Evolutionary conservation across 2,888 invertebrate genomes (phyloP), one percentile per base, ranked within the genome.

Genomic region (Meiosimyza decipiens): DNA sequence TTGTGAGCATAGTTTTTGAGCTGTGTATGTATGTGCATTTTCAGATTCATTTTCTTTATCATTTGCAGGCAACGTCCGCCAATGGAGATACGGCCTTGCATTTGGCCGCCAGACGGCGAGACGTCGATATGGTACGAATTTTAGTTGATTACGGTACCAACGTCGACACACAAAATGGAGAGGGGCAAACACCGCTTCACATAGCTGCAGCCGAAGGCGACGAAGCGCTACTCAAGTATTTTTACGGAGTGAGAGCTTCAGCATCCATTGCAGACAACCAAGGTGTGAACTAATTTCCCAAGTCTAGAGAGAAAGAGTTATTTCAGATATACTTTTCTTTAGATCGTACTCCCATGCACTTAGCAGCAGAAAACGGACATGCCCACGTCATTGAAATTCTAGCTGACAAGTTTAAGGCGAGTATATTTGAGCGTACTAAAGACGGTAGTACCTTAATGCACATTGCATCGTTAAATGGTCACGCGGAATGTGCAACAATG

Each of bases 391-490:
- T 99, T 74, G 99, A 99, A 86, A 90, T 98, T 6, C 88, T 99
- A 68, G 96, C 97, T 1, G 99, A 99, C 86, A 99, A 99, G 88
- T 99, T 98, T 88, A 96, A 96, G 86, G 98, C 98, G 3, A 97
- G 98, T 78, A 96, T 98, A 81, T 94, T 96, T 84, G 97, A 98
- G 87, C 90, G 99, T 76, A 98, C 98, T 3, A 98, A 97, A 87
- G 99, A 99, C 86, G 99, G 99, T 71, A 97, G 96, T 82, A 99
- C 99, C 0, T 89, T 99, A 76, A 97, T 99, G 95, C 99, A 99
- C 86, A 97, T 99, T 76, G 99, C 99, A 0, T 97, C 99, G 0
- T 89, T 97, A 75, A 96, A 96, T 84, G 99, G 99, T 0, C 98
- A 99, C 86, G 97, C 99, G 0, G 98, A 98, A 83, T 99, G 99